Evolutionary conservation across 2,888 invertebrate species (phyloP), one percentile per base, ranked within the genome.

Genomic region (Alsophila aescularia): DNA sequence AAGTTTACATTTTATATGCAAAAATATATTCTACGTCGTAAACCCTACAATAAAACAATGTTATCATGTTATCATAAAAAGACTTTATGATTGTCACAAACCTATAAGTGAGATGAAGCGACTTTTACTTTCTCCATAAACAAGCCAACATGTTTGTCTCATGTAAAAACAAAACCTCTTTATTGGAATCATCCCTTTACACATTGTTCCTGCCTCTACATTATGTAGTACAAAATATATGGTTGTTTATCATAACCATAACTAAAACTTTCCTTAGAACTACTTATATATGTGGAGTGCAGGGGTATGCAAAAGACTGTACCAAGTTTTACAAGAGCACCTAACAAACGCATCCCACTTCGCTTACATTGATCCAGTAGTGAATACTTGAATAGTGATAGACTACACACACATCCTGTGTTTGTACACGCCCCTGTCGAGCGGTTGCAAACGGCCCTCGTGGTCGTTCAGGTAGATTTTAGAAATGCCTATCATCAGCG

Each of bases 21-120:
- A 49, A 53, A 52, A 53, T 42, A 58, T n/a, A n/a, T n/a, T 54
- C 48, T 44, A 50, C 54, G 53, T 69, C 75, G 64, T 80, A 77
- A 78, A 77, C 70, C 71, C 27, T 64, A 67, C 73, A 70, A 74
- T 78, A 81, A 77, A 83, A 81, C 73, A 75, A 81, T 77, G 75
- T 74, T 74, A 77, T 77, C 71, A 79, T 75, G 73, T 73, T 62
- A 58, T 42, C 72, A 73, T 76, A 82, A 81, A 80, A 79, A 75
- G 73, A 77, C 72, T 84, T 85, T 83, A 85, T 72, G 77, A 73
- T 66, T 66, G 52, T 66, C 66, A 62, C 72, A 62, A 67, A 66
- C 72, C 70, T 83, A 77, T 82, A 78, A 79, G 78, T 72, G 77
- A 71, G 72, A 81, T 77, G 72, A 60, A 73, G 73, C 69, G 75